Base-by-base conservation (phyloP, 2,888 invertebrate species). In the Pristionchus fissidentatus region DNA sequence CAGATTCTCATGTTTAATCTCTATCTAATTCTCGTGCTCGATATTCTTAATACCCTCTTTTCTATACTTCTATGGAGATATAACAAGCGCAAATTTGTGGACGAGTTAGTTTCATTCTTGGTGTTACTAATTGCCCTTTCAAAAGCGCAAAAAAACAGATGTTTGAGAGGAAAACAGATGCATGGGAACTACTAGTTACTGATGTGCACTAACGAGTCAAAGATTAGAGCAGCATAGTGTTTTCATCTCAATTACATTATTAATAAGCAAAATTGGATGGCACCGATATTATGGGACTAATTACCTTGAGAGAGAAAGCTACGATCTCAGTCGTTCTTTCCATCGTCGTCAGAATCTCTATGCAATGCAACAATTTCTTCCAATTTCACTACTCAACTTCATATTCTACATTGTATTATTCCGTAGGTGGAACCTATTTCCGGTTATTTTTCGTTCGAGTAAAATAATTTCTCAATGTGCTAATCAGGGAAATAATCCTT, bases 281-380 rank as follows among this genome's bases (percentile, higher is more conserved):
- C 7, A 5, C 5, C 15, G 29, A 29, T 29, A 62, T 4, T 10
- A 62, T 4, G 29, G 4, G 43, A 73, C 10, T 26, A 1, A 3
- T 15, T 10, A 43, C 13, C 2, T 8, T 43, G 4, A 7, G 26
- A 26, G 29, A 29, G 26, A 15, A 29, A 75, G 46, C 29, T 75
- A 15, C 75, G 46, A 75, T 13, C 32, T 46, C 1, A 3, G 46
- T 5, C 46, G 22, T 1, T 15, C 46, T 7, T 75, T 46, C 29
- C 75, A 75, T 75, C 75, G 75, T 10, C 75, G 75, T 29, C 75
- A 75, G n/a, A 75, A 75, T 75, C 26, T 75, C 3, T 75, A 75
- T 29, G 75, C 75, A 13, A 75, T 75, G 75, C 26, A 29, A 4
- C 75, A 75, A 75, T 75, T 75, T n/a, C 75, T 75, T n/a, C 75